phyloP scores from a whole-genome alignment of 2,113 vertebrate species.

The Sylvietta virens region DNA sequence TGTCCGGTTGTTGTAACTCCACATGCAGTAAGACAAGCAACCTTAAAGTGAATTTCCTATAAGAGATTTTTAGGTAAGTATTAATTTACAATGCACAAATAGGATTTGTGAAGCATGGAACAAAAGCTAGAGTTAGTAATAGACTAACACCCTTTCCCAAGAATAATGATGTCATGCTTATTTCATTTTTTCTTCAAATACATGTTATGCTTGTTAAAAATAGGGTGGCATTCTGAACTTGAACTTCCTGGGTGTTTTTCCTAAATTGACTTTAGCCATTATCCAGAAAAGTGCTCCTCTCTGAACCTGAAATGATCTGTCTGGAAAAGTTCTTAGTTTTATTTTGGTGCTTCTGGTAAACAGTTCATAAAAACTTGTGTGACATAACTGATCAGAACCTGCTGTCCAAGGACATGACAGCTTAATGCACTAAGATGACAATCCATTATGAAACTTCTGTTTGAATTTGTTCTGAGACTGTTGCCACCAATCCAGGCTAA shows the following conservation, averaged over 20 bases:
- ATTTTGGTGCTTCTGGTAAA: not conserved
- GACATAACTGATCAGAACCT: not conserved
- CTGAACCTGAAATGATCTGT: not conserved
- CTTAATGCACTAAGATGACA: not conserved
- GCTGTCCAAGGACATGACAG: not conserved
- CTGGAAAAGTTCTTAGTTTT: not conserved
- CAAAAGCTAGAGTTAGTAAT: conserved; percentile 28
- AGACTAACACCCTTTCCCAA: not conserved
- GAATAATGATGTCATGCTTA: not conserved
- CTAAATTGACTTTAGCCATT: not conserved
- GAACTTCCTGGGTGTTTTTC: not conserved
- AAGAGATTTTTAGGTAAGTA: conserved; percentile 45
- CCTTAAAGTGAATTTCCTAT: conserved; percentile 62
- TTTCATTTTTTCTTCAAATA: not conserved
- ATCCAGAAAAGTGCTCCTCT: not conserved
- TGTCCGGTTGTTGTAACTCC: conserved; percentile 48
- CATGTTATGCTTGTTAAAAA: not conserved
- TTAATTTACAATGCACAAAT: conserved; percentile 20
- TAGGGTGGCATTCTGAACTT: not conserved
- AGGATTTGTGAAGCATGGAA: conserved; percentile 45
- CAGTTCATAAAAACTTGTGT: not conserved
- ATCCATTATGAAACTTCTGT: not conserved
- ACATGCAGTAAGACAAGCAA: conserved; percentile 58
- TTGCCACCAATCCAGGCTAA: conserved; percentile 35
- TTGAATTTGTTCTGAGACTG: conserved; percentile 50